Base-by-base conservation (phyloP, 2,113 vertebrate species). In the Upupa epops region DNA sequence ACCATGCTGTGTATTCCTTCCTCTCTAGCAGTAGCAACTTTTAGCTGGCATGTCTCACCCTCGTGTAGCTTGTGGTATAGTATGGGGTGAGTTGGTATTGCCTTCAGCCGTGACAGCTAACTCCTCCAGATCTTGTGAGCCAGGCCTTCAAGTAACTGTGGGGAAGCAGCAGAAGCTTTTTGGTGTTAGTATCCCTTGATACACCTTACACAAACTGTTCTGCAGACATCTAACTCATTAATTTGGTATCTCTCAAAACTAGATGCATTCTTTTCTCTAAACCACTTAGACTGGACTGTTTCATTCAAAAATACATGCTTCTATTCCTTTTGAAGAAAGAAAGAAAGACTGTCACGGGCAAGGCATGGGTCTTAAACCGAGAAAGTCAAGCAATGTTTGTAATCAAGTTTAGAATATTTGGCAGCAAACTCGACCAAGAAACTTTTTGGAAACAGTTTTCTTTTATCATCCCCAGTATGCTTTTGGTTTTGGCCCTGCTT, bases 401-500 rank as follows among this genome's bases (percentile, higher is more conserved):
- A 84, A 90, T 89, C 42, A 28, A 55, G 63, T 90, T 96, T 86
- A 66, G 86, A 84, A 84, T 71, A 73, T 76, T 79, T 95, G 86
- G 90, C 80, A 93, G 74, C 52, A 85, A 93, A 89, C 52, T 83
- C 63, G 71, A 87, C 84, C 80, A 71, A 92, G 24, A 21, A 92
- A 40, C 59, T 40, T 92, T 92, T 91, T 93, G 66, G 81, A 92
- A 94, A 73, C 11, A 22, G 48, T 80, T 85, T 89, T 92, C 42
- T 88, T 95, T 92, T 92, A 85, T 94, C 92, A 72, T 79, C 86
- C 55, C 71, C 78, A 90, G 78, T 78, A 91, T 94, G 86, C 70
- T 89, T 92, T 95, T 92, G 81, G 81, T 42, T 94, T 93, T 96
- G 92, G 89, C 84, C 9, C 13, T 66, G 21, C 60, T 94, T 93